Evolutionary conservation across 2,888 invertebrate species (phyloP).

Genomic region (Drosophila sordidula): DNA sequence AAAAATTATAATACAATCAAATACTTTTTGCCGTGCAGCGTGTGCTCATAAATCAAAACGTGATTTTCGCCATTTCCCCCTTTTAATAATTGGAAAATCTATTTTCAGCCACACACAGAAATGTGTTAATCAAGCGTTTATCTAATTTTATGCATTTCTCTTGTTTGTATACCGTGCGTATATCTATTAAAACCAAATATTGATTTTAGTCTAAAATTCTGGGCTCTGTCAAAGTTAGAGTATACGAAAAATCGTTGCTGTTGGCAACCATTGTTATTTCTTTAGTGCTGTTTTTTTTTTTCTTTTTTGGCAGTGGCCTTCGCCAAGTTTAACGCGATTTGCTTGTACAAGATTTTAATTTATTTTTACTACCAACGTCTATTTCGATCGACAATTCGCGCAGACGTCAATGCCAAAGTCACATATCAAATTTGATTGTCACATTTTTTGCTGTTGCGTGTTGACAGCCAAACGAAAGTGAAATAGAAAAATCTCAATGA

Average conservation of each 20-base stretch:
- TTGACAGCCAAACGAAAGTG: constrained; percentile 41
- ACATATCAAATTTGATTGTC: constrained; percentile 69
- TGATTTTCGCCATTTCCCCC: constrained; percentile 32
- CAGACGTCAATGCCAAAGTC: constrained; percentile 72
- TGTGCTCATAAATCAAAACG: constrained; percentile 57
- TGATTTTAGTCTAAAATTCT: not conserved
- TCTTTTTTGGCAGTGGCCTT: constrained; percentile 15
- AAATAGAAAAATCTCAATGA: constrained; percentile 49
- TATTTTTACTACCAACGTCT: constrained; percentile 52
- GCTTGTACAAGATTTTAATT: constrained; percentile 46
- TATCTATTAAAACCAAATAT: no score
- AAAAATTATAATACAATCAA: constrained; percentile 35
- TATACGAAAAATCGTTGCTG: not conserved
- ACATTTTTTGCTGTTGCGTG: constrained; percentile 32
- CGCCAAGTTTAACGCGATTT: constrained; percentile 26
- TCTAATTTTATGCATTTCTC: constrained; percentile 1
- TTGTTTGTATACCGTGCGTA: not conserved
- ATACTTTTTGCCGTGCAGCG: constrained; percentile 42
- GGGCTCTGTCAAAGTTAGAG: not conserved
- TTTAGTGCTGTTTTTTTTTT: constrained; percentile 3
- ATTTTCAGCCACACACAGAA: constrained; percentile 19
- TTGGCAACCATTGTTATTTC: constrained; percentile 18
- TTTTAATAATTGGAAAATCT: constrained; percentile 28
- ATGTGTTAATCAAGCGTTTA: not conserved
- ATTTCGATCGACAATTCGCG: constrained; percentile 58